Evolutionary conservation across 37 sponge, comb jelly and placozoan species (phyloP).

Genomic region (Tethya wilhelma): DNA sequence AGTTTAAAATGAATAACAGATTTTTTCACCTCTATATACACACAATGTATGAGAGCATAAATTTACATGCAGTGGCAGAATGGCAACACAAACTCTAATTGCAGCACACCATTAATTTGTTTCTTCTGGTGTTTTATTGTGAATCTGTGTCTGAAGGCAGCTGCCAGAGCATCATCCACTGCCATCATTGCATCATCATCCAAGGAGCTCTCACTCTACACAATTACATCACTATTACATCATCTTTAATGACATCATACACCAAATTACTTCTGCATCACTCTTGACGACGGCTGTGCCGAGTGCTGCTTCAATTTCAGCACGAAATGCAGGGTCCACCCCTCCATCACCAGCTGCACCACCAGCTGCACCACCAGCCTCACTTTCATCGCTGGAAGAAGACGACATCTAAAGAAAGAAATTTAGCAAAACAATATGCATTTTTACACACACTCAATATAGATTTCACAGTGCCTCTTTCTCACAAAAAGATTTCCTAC

Average conservation of each 20-base stretch:
- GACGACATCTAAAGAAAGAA: neutral
- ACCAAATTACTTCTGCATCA: constrained; percentile 40
- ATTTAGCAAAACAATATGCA: neutral
- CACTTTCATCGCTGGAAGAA: neutral
- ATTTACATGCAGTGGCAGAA: too few relatives aligned
- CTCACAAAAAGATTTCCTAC: too few relatives aligned
- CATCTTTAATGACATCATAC: neutral
- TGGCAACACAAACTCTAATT: too few relatives aligned
- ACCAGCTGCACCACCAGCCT: neutral
- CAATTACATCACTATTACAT: neutral
- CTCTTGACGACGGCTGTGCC: constrained; percentile 37
- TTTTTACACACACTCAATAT: too few relatives aligned
- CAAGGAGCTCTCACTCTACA: constrained; percentile 38
- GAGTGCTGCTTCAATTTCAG: constrained; percentile 57
- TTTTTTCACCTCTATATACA: constrained; percentile 33
- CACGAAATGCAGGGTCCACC: constrained; percentile 58
- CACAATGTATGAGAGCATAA: neutral
- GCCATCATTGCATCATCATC: constrained; percentile 77
- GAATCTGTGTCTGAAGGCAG: constrained; percentile 42
- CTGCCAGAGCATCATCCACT: constrained; percentile 65
- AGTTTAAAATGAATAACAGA: constrained; percentile 54
- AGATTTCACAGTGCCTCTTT: too few relatives aligned
- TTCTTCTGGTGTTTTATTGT: constrained; percentile 37
- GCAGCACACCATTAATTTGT: constrained; percentile 43
- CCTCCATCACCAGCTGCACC: constrained; percentile 1